Evolutionary conservation across 2,888 invertebrate genomes (phyloP), one percentile per base, ranked within the genome.

Genomic region (Drosophila cognata): DNA sequence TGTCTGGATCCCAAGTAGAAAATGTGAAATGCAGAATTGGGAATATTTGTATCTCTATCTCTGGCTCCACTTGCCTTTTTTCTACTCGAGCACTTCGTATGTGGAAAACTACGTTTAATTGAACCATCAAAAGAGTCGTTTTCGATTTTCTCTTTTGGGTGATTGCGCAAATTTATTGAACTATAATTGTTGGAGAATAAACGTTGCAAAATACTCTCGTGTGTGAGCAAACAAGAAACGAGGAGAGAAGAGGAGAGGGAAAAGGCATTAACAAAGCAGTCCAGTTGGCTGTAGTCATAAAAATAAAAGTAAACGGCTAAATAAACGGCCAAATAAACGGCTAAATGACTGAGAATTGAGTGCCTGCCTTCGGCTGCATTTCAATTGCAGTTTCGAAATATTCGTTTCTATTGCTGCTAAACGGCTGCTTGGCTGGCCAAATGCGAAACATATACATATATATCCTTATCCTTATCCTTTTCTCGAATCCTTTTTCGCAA

Each of bases 291-390:
- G 41, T 33, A 58, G 29, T 50, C 59, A 61, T 74, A 71, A 58
- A 74, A 82, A 84, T 79, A 71, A 83, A 79, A 83, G 51, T 59
- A 63, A 81, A 79, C 35, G 55, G 51, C 52, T 38, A 77, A 61
- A 52, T 58, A 64, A 79, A 77, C 41, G 53, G 53, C 51, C 38
- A 75, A 61, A 74, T 81, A 76, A 77, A 81, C 50, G 70, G 70
- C 60, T 59, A 68, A 77, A 65, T 81, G 69, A 48, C 61, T 63
- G 38, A 62, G 59, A 74, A 63, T 53, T 46, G 61, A 64, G 62
- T 61, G 69, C 31, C 33, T 50, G 43, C 25, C 28, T 59, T 68
- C 62, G 69, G 60, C 58, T 71, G 83, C 68, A 68, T 62, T 82
- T 69, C 75, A 82, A 74, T 82, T 79, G 82, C 79, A 79, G 52